Evolutionary conservation across 2,888 invertebrate genomes (phyloP).

Genomic region (Nomada ruficornis): DNA sequence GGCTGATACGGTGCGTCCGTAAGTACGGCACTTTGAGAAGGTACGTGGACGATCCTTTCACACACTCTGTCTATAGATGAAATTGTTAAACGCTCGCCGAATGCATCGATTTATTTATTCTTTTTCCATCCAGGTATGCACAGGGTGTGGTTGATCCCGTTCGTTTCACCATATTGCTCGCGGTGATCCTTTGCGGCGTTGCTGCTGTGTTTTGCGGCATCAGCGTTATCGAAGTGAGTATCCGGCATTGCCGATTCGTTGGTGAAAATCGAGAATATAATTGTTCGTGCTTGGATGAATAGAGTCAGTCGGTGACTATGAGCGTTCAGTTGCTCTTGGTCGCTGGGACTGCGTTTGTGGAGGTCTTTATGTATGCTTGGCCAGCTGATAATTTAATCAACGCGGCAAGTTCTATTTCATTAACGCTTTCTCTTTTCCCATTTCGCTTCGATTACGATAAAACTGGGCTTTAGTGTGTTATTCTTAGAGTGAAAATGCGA

Average conservation of each 20-base stretch:
- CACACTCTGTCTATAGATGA: no score
- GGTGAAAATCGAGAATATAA: no score
- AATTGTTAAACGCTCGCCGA: no score
- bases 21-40: constrained; percentile 70
- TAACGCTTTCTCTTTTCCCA: no score
- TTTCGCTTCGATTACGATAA: background rate
- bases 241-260: background rate
- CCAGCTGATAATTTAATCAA: constrained; percentile 74
- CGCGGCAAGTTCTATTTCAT: constrained; percentile 43
- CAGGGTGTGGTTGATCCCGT: constrained; percentile 21
- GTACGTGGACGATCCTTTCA: constrained; percentile 47
- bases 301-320: constrained; percentile 62
- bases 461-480: no score
- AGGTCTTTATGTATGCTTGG: constrained; percentile 72
- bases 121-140: constrained; percentile 27
- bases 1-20: constrained; percentile 66
- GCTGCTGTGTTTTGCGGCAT: constrained; percentile 37
- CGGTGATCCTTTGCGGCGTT: constrained; percentile 17
- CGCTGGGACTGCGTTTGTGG: constrained; percentile 57
- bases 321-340: constrained; percentile 67
- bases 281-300: no score
- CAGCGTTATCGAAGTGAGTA: constrained; percentile 52
- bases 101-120: no score
- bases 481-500: constrained; percentile 39
- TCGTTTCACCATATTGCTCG: constrained; percentile 25